phyloP scores from a whole-genome alignment of 2,888 invertebrate genomes.

The Hypena proboscidalis region DNA sequence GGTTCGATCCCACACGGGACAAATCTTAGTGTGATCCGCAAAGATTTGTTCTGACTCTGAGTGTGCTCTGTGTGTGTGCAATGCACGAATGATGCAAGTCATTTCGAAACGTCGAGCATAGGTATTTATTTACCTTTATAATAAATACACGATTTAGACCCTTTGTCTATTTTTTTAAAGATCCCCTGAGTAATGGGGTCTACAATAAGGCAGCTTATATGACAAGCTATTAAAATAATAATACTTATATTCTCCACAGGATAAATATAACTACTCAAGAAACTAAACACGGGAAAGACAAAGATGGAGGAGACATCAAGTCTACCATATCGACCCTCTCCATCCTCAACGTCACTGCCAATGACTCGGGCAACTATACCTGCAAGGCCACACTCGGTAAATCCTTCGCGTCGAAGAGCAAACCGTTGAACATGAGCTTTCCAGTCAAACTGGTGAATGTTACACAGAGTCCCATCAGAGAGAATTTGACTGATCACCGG shows the following conservation, averaged over 20 bases:
- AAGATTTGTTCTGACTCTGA: no score
- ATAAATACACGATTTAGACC: no score
- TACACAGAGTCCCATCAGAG: slow-evolving; percentile 51
- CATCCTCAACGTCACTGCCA: slow-evolving; percentile 54
- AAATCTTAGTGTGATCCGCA: no score
- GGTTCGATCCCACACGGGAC: no score
- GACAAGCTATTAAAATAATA: background rate
- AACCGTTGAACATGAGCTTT: slow-evolving; percentile 60
- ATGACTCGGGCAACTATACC: slow-evolving; percentile 68
- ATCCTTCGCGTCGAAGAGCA: slow-evolving; percentile 23
- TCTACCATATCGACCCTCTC: slow-evolving; percentile 55
- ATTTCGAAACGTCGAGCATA: no score
- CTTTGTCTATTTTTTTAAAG: no score
- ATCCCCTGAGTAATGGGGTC: no score
- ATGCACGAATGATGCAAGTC: no score
- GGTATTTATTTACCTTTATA: no score
- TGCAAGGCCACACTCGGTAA: slow-evolving; percentile 55
- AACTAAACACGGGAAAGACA: slow-evolving; percentile 44
- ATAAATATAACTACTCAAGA: slow-evolving; percentile 47
- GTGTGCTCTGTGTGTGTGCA: no score
- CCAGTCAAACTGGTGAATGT: slow-evolving; percentile 51
- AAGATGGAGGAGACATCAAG: slow-evolving; percentile 54
- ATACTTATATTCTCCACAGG: slow-evolving; percentile 43
- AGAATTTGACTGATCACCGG: slow-evolving; percentile 49
- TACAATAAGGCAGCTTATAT: no score